Conservation (phyloP, 2,888 invertebrate genomes). For the Meandrusa payeni region DNA sequence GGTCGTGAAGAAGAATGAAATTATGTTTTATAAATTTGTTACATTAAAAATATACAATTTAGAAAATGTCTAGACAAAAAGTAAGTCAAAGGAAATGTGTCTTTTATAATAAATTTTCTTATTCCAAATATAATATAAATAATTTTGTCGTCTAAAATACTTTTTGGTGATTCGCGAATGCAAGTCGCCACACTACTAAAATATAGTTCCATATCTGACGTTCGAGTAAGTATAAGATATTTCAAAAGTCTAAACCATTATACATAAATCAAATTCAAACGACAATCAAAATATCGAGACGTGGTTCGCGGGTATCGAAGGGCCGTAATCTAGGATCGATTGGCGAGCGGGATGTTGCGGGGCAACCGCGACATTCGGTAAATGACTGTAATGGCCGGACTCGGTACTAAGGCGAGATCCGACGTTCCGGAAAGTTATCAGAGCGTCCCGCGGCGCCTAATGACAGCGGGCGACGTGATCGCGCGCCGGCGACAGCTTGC, state of each 20-base stretch:
- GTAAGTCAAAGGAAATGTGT: no score
- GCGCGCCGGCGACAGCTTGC: constrained; percentile 24
- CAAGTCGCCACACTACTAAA: no score
- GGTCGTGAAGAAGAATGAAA: no score
- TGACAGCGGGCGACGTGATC: constrained; percentile 30
- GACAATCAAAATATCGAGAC: constrained; percentile 7
- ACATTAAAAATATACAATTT: no score
- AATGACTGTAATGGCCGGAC: constrained; percentile 33
- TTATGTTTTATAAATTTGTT: no score
- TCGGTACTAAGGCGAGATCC: constrained; percentile 26
- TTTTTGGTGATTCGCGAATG: no score
- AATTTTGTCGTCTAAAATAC: no score
- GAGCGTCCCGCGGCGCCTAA: constrained; percentile 36
- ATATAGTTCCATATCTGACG: no score
- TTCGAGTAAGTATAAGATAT: no score
- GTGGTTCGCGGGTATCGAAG: constrained; percentile 9
- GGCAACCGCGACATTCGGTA: constrained; percentile 33
- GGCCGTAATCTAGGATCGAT: constrained; percentile 18
- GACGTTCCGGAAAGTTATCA: constrained; percentile 39
- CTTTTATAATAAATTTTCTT: no score
- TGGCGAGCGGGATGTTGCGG: constrained; percentile 24
- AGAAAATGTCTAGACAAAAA: no score
- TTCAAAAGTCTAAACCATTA: not conserved
- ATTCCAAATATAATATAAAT: no score
- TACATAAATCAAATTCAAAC: not conserved